A percentile compares a stretch with the other conserved stretches of the same genome.
phyloP scores from a whole-genome alignment of 2,888 invertebrate species.

The Parnassius glacialis region DNA sequence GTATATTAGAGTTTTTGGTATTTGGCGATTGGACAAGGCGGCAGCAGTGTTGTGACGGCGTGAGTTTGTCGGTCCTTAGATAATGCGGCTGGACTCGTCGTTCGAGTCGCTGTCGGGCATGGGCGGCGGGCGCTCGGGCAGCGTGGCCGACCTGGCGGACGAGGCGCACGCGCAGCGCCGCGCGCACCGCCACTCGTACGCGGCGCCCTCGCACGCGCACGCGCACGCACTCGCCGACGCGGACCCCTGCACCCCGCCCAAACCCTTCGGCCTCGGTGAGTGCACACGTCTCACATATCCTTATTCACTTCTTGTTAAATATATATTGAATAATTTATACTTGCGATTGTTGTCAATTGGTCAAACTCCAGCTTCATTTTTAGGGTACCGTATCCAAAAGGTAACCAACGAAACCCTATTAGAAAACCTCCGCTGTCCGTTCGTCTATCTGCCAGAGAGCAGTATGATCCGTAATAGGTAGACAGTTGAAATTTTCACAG shows the following conservation, averaged over 20 bases:
- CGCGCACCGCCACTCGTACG: slow-evolving; percentile 80
- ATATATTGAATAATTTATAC: too few species aligned
- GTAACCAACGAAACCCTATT: too few species aligned
- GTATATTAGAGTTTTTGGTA: too few species aligned
- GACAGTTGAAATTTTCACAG: too few species aligned
- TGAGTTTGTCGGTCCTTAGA: slow-evolving; percentile 65
- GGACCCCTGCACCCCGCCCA: slow-evolving; percentile 82
- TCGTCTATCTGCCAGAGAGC: too few species aligned
- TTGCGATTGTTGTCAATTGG: too few species aligned
- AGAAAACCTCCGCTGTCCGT: too few species aligned
- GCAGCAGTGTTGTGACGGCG: neutral
- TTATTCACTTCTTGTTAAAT: too few species aligned
- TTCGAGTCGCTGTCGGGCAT: slow-evolving; percentile 88
- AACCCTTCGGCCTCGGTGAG: slow-evolving; percentile 93
- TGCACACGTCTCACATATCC: slow-evolving; percentile 29
- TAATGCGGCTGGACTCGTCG: slow-evolving; percentile 90
- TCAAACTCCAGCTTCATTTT: too few species aligned
- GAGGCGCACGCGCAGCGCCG: slow-evolving; percentile 72
- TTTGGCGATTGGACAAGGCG: too few species aligned
- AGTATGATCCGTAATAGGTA: too few species aligned
- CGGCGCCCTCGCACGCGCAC: slow-evolving; percentile 64
- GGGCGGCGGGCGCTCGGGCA: slow-evolving; percentile 86
- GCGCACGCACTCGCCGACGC: slow-evolving; percentile 61
- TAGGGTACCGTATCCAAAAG: too few species aligned
- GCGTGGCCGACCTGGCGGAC: slow-evolving; percentile 90